Conservation (phyloP, 2,888 invertebrate species). For the Nymphalis urticae region DNA sequence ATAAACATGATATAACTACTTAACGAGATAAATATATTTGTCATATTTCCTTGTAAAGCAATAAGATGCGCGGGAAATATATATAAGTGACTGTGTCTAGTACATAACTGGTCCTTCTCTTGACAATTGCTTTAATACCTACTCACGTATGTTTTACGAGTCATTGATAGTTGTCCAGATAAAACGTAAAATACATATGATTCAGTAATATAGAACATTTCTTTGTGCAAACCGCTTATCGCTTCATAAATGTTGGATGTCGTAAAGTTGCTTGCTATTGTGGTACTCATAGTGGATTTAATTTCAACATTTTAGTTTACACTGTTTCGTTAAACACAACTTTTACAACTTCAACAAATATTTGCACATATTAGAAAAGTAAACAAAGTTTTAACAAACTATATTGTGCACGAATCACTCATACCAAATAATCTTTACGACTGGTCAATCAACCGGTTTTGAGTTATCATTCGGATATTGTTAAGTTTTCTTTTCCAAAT, state of each 20-base stretch:
- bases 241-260: not conserved
- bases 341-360: not conserved
- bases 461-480: too few species aligned
- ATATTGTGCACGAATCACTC: too few species aligned
- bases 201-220: not conserved
- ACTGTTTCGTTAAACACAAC: not conserved
- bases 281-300: not conserved
- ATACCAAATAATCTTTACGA: too few species aligned
- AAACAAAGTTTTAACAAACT: too few species aligned
- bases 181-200: not conserved
- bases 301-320: not conserved
- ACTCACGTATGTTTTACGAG: slow-evolving; percentile 3
- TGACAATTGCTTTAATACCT: not conserved
- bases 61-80: slow-evolving; percentile 1
- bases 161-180: not conserved
- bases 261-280: slow-evolving; percentile 5
- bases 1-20: slow-evolving; percentile 13
- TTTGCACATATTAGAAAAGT: too few species aligned
- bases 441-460: too few species aligned
- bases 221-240: not conserved
- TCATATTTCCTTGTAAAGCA: slow-evolving; percentile 15
- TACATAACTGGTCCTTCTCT: not conserved
- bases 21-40: slow-evolving; percentile 3
- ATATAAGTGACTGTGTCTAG: not conserved
- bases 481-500: too few species aligned